Conservation (phyloP, 2,113 vertebrate genomes). For the Argyrosomus japonicus region DNA sequence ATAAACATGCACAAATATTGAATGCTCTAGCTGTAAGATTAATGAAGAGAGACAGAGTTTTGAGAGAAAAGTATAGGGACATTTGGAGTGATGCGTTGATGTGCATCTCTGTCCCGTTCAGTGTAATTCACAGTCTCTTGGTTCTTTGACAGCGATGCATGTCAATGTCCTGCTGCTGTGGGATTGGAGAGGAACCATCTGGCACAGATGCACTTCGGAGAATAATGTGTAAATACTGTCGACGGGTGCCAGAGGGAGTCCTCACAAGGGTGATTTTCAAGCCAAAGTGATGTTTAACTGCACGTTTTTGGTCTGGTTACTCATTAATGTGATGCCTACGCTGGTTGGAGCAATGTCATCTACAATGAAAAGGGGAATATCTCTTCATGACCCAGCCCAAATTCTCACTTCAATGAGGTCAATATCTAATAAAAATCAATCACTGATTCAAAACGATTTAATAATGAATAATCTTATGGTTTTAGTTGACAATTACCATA, state of each 20-base stretch:
- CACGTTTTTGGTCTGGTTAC: slow-evolving; percentile 25
- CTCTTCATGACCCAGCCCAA: slow-evolving; percentile 13
- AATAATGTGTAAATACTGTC: slow-evolving; percentile 66
- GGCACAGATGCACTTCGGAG: slow-evolving; percentile 59
- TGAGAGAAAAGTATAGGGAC: slow-evolving; percentile 45
- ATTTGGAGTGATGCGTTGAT: slow-evolving; percentile 46
- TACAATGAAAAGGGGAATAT: slow-evolving; percentile 28
- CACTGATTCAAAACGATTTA: slow-evolving; percentile 41
- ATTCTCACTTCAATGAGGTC: slow-evolving; percentile 2
- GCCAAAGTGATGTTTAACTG: slow-evolving; percentile 44
- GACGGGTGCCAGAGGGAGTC: slow-evolving; percentile 56
- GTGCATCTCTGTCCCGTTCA: slow-evolving; percentile 25
- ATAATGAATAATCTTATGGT: slow-evolving; percentile 41
- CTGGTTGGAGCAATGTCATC: slow-evolving; percentile 11
- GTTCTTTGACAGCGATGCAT: slow-evolving; percentile 62
- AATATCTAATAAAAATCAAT: slow-evolving; percentile 35
- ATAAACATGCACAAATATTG: slow-evolving; percentile 10
- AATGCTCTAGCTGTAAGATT: slow-evolving; percentile 39
- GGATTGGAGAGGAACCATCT: slow-evolving; percentile 67
- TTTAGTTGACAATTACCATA: slow-evolving; percentile 62
- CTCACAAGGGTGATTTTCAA: slow-evolving; percentile 45
- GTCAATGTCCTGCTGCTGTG: slow-evolving; percentile 69
- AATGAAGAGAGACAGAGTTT: slow-evolving; percentile 44
- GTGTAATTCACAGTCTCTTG: slow-evolving; percentile 60
- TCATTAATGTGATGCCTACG: slow-evolving; percentile 12